Base-by-base conservation (phyloP, 2,888 invertebrate species). In the Euphydryas editha region DNA sequence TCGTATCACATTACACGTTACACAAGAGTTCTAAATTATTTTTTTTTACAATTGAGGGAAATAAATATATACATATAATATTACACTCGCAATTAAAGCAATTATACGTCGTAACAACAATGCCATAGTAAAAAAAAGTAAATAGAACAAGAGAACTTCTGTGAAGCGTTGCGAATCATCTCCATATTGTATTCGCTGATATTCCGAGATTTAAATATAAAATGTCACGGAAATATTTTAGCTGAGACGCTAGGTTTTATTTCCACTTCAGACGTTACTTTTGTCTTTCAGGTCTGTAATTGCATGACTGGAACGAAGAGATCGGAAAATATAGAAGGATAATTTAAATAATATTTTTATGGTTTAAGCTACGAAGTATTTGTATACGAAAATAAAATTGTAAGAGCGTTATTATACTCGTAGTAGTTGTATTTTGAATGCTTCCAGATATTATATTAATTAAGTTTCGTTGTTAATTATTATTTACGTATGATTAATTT, bases 201-300 rank as follows among this genome's bases (percentile, higher is more conserved):
- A 46, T 70, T 70, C 71, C 70, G 73, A 76, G 73, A 78, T 81
- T 81, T 78, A 78, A 82, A 82, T 81, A 79, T 77, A 76, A 76
- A 82, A 82, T 78, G 79, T 78, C 76, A 75, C 72, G 67, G 65
- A 73, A 77, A 78, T 80, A 78, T 79, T 78, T 72, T 67, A 72
- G 69, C 65, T 62, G 65, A 68, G 68, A 72, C 49, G 61, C 64
- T 73, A 64, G 73, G 24, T 78, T 81, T 81, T 80, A 81, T 81
- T 82, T 83, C 75, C 73, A 74, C 76, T 79, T 70, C 75, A 77
- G 72, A 77, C 74, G 74, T 76, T 74, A 72, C 74, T 77, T 76
- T 78, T 75, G 76, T 76, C 72, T 73, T 67, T 64, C 37, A 39
- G 49, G 61, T 65, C 69, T 73, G 74, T 79, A 81, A 82, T 83